Percentiles rank a stretch among this genome's conserved stretches.
These are phyloP conservation scores for Acestrorhynchus altus DNA, from an alignment of 2,797 vertebrate genomes.

Conservation along the genomic window DNA sequence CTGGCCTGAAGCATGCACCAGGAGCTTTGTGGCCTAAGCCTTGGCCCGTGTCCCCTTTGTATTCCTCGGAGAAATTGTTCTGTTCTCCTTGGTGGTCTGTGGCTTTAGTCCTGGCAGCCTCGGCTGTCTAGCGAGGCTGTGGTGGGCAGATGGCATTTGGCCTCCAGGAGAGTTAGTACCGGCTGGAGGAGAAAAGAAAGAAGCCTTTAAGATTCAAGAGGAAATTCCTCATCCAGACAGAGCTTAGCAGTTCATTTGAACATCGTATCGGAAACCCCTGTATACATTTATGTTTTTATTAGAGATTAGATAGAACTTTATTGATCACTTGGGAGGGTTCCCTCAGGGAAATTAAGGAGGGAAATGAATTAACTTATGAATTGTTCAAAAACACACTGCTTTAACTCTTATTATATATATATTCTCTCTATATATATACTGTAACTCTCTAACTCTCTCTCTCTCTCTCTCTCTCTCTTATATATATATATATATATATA, in stretches of 20 bases:
- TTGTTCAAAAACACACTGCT: too few species aligned
- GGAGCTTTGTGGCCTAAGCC: constrained; percentile 32
- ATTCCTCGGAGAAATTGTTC: constrained; percentile 46
- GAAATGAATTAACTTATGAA: too few species aligned
- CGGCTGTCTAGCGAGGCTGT: constrained; percentile 12
- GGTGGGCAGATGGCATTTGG: constrained; percentile 31
- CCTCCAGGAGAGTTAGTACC: not conserved
- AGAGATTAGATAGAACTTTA: too few species aligned
- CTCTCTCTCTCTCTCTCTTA: too few species aligned
- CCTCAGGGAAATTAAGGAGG: too few species aligned
- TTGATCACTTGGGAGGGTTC: too few species aligned
- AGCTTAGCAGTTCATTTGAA: not conserved
- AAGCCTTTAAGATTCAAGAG: not conserved
- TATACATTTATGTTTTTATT: not conserved
- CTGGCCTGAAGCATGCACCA: constrained; percentile 10
- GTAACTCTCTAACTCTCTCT: too few species aligned
- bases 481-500: too few species aligned
- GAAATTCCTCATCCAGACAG: constrained; percentile 4
- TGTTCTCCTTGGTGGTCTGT: constrained; percentile 48
- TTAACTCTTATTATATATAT: too few species aligned
- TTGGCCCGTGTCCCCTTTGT: constrained; percentile 31
- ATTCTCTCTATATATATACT: too few species aligned
- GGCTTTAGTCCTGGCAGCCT: constrained; percentile 18
- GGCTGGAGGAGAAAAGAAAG: not conserved
- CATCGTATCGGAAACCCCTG: not conserved